Percentiles rank a stretch among this genome's conserved stretches.
Evolutionary conservation across 2,797 vertebrate species (phyloP).

Genomic region (Coranthus polyacanthus): DNA sequence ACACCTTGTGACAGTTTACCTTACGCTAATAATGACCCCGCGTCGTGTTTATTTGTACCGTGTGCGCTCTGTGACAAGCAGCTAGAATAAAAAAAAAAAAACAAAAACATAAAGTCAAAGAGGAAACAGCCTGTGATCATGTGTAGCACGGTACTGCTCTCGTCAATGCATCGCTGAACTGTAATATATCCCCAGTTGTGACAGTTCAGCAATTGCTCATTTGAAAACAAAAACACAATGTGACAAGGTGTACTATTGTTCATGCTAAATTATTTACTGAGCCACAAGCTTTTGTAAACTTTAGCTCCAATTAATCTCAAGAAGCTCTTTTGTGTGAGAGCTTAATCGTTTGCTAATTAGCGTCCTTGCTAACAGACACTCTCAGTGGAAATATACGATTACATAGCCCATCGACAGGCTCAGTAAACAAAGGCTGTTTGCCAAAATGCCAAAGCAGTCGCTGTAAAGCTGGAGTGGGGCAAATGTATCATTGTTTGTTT

Average conservation of each 20-base stretch:
- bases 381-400: slow-evolving; percentile 81
- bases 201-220: slow-evolving; percentile 31
- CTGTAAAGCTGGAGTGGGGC: slow-evolving; percentile 47
- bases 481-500: slow-evolving; percentile 37
- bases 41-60: background rate
- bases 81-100: background rate
- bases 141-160: background rate
- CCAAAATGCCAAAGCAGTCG: slow-evolving; percentile 69
- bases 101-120: background rate
- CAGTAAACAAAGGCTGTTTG: slow-evolving; percentile 74
- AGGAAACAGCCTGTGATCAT: background rate
- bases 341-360: slow-evolving; percentile 79
- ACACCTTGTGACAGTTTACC: background rate
- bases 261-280: slow-evolving; percentile 71
- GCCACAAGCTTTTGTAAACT: slow-evolving; percentile 74
- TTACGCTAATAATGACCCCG: background rate
- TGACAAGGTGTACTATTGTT: slow-evolving; percentile 72
- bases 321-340: slow-evolving; percentile 76
- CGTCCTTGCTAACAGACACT: slow-evolving; percentile 73
- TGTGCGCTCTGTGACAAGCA: too few relatives aligned
- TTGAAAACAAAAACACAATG: slow-evolving; percentile 38
- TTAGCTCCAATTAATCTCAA: slow-evolving; percentile 77
- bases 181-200: slow-evolving; percentile 8
- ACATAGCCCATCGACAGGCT: slow-evolving; percentile 73
- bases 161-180: slow-evolving; percentile 2